A percentile compares a stretch with the other conserved stretches of the same genome.
Conservation (phyloP, 2,888 invertebrate species). For the Nineta flava region DNA sequence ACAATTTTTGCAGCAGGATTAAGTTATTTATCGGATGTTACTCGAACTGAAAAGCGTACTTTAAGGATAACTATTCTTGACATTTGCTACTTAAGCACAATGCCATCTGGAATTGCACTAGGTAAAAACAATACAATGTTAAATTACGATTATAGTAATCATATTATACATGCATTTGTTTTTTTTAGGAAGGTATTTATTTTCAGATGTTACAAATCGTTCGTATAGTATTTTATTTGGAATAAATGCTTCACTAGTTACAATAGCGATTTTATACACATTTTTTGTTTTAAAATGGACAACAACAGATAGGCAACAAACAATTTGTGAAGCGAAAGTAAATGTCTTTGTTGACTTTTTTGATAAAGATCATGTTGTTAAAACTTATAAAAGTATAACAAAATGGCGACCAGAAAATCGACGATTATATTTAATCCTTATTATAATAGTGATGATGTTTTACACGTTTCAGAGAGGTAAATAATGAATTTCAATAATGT, state of each 20-base stretch:
- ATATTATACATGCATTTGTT: too few relatives aligned
- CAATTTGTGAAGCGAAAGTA: slow-evolving; percentile 36
- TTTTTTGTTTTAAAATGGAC: slow-evolving; percentile 50
- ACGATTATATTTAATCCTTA: slow-evolving; percentile 45
- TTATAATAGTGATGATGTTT: slow-evolving; percentile 59
- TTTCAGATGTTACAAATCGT: slow-evolving; percentile 36
- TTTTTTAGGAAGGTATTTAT: slow-evolving; percentile 41
- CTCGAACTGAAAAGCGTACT: slow-evolving; percentile 51
- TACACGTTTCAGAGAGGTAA: slow-evolving; percentile 64
- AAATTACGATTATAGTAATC: too few relatives aligned
- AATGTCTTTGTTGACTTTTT: slow-evolving; percentile 51
- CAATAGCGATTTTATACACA: slow-evolving; percentile 46
- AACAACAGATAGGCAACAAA: slow-evolving; percentile 45
- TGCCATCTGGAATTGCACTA: slow-evolving; percentile 65
- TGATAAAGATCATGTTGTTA: slow-evolving; percentile 46
- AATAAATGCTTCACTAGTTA: slow-evolving; percentile 47
- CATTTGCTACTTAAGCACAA: slow-evolving; percentile 63
- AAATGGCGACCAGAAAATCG: slow-evolving; percentile 40
- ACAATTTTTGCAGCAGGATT: slow-evolving; percentile 68
- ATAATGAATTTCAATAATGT: not conserved
- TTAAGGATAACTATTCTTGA: slow-evolving; percentile 68
- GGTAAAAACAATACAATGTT: slow-evolving; percentile 34
- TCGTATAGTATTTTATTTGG: slow-evolving; percentile 60
- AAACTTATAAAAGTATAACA: slow-evolving; percentile 43
- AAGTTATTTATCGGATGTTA: slow-evolving; percentile 66